Evolutionary conservation across 2,888 invertebrate genomes (phyloP), one percentile per base, ranked within the genome.

Genomic region (Nebria brevicollis): DNA sequence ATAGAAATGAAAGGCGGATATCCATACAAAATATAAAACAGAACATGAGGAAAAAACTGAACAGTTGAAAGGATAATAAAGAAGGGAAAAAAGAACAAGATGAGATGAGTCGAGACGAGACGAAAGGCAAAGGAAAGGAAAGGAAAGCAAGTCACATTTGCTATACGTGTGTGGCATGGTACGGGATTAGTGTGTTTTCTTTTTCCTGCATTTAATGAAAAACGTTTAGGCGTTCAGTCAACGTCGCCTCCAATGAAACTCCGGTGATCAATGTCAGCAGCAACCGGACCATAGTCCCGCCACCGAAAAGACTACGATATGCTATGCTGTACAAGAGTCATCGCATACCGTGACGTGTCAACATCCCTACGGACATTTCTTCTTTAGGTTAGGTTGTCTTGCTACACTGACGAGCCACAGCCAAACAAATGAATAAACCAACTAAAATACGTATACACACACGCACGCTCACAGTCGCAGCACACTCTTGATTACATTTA

Each of bases 171-270:
- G n/a, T 73, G 73, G 73, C 73, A 64, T 15, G 20, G 66, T 78
- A 73, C 54, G 72, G 82, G 82, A 82, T 82, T 83, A 82, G 75
- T 80, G 77, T 82, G 77, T 80, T 79, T 77, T 72, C 75, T 75
- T 82, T 82, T 66, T 79, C 77, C 64, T 77, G 75, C 77, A 77
- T 77, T 83, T 83, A 82, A 83, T 83, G 83, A 83, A 83, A 81
- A 83, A 82, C 73, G 83, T 81, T 78, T 79, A 77, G 82, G 65
- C 83, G 82, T 81, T 84, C 81, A 76, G 82, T 84, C 84, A 84
- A 82, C 82, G 84, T 84, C 84, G 83, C 72, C 70, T 66, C 82
- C 83, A 83, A 84, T 83, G 83, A 83, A 82, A 82, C 77, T 77
- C 81, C 75, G 82, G 83, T 83, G 82, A 83, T 84, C 83, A 84